These are phyloP conservation scores for Caenorhabditis sp. DNA, from an alignment of 2,888 invertebrate genomes.

Conservation along the genomic window DNA sequence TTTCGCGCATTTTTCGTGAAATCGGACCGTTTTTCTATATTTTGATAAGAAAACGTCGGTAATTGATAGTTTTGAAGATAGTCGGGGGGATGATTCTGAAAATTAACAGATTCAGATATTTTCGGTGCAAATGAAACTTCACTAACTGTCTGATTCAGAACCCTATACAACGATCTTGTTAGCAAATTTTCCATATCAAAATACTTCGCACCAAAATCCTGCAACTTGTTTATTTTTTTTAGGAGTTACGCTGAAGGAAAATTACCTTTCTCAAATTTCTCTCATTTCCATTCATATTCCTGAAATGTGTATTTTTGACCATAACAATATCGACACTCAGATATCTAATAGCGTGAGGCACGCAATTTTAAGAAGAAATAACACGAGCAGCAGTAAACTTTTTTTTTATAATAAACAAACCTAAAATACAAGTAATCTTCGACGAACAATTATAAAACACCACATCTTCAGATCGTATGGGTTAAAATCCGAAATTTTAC, in stretches of 20 bases:
- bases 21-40: constrained; percentile 11
- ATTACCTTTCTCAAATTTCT: neutral
- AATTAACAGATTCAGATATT: neutral
- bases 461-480: neutral
- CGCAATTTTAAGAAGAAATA: neutral
- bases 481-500: constrained; percentile 21
- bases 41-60: neutral
- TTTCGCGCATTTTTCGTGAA: constrained; percentile 15
- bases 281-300: neutral
- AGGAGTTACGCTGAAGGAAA: too few relatives aligned
- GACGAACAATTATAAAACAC: too few relatives aligned
- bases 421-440: constrained; percentile 1
- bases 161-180: constrained; percentile 37
- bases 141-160: constrained; percentile 24
- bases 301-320: neutral
- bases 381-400: neutral
- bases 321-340: neutral
- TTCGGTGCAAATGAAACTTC: neutral
- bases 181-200: constrained; percentile 41
- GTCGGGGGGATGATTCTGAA: neutral
- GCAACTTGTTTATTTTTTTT: too few relatives aligned
- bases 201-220: constrained; percentile 1
- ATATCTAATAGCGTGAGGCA: neutral
- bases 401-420: neutral
- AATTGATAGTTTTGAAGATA: neutral